A percentile compares a stretch with the other conserved stretches of the same genome.
Evolutionary conservation across 2,888 invertebrate species (phyloP).

Genomic region (Endotricha flammealis): DNA sequence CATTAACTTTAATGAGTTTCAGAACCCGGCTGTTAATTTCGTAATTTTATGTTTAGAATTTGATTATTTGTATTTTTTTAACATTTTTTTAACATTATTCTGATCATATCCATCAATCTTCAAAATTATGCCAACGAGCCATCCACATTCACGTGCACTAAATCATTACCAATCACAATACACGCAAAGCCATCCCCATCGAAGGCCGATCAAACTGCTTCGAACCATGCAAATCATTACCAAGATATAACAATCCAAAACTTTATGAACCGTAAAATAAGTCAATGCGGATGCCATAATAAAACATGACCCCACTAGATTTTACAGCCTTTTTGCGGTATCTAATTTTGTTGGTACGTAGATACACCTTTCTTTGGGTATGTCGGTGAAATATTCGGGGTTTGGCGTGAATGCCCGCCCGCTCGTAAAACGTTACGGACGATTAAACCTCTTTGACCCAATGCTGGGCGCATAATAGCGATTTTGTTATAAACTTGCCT

Average conservation of each 20-base stretch:
- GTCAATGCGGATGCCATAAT: slow-evolving; percentile 27
- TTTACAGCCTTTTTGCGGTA: slow-evolving; percentile 29
- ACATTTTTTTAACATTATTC: no score
- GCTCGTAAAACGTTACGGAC: slow-evolving; percentile 56
- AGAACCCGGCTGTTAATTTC: no score
- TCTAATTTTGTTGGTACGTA: slow-evolving; percentile 34
- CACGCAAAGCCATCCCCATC: not conserved
- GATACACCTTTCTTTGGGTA: slow-evolving; percentile 23
- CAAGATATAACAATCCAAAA: slow-evolving; percentile 30
- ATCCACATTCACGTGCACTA: not conserved
- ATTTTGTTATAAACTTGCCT: slow-evolving; percentile 30
- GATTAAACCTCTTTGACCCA: slow-evolving; percentile 53
- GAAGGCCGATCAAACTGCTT: not conserved
- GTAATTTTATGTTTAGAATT: no score
- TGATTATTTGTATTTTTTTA: no score
- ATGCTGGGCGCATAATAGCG: slow-evolving; percentile 28
- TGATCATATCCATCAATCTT: not conserved
- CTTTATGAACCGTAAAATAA: slow-evolving; percentile 47
- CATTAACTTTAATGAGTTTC: no score
- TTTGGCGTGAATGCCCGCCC: slow-evolving; percentile 32
- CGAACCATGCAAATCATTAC: not conserved
- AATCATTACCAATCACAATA: not conserved
- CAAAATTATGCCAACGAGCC: not conserved
- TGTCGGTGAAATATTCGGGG: slow-evolving; percentile 28
- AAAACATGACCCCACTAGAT: slow-evolving; percentile 29